Evolutionary conservation across 2,113 vertebrate species (phyloP).

Genomic region (Hyperoodon ampullatus): DNA sequence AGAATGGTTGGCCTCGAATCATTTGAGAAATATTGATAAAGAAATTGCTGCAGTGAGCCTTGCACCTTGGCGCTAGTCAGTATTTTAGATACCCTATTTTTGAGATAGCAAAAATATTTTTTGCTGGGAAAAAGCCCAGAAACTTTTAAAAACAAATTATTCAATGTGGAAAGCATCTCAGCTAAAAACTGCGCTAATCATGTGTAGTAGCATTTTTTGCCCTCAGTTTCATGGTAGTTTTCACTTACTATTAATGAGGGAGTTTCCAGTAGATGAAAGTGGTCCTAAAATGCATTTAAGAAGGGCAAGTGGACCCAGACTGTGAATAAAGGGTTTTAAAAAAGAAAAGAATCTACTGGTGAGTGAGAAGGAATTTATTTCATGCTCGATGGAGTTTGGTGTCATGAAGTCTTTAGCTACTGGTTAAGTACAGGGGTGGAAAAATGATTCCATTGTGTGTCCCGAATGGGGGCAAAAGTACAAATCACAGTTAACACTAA

Average conservation of each 20-base stretch:
- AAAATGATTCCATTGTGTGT: constrained; percentile 47
- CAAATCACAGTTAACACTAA: neutral
- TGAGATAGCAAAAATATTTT: neutral
- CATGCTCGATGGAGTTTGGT: constrained; percentile 78
- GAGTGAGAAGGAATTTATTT: constrained; percentile 83
- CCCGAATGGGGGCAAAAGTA: neutral
- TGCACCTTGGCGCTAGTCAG: neutral
- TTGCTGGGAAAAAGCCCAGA: neutral
- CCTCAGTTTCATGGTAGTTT: neutral
- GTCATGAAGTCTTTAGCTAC: constrained; percentile 69
- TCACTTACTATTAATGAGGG: neutral
- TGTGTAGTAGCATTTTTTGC: neutral
- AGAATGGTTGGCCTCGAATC: neutral
- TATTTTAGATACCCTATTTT: neutral
- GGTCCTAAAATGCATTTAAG: neutral
- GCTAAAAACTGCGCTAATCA: neutral
- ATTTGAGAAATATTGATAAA: neutral
- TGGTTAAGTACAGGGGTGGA: constrained; percentile 47
- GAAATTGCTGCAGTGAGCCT: neutral
- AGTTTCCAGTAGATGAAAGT: constrained; percentile 1
- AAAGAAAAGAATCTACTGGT: constrained; percentile 30
- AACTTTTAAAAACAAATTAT: neutral
- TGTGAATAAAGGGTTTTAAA: neutral
- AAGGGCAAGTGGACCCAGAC: constrained; percentile 10
- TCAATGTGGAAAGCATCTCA: neutral